Evolutionary conservation across 1,140 invertebrate species (phyloP).

Genomic region (Drosophila tsacasi): DNA sequence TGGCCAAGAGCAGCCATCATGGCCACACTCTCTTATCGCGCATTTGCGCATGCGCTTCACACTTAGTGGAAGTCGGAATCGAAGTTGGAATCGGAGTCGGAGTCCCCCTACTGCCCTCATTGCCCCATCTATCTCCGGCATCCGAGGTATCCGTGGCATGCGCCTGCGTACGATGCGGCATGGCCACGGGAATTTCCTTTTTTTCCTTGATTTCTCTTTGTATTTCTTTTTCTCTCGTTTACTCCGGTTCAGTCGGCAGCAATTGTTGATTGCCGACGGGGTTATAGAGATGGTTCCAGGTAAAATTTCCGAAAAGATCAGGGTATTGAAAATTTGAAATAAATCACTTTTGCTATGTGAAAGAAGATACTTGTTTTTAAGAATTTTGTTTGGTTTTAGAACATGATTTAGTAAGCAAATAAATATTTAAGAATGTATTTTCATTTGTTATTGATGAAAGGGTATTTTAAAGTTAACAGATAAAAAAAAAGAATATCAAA

Average conservation of each 20-base stretch:
- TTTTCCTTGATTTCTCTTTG: constrained; percentile 14
- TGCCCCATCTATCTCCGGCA: constrained; percentile 36
- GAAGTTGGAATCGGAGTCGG: not conserved
- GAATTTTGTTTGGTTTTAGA: too few species aligned
- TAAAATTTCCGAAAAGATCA: not conserved
- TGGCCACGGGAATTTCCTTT: constrained; percentile 68
- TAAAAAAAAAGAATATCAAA: not conserved
- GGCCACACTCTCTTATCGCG: constrained; percentile 58
- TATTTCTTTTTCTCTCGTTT: constrained; percentile 13
- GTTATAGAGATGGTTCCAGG: constrained; percentile 2
- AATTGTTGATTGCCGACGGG: constrained; percentile 8
- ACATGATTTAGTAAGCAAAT: not conserved
- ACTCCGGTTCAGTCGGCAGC: constrained; percentile 18
- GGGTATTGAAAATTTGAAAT: not conserved
- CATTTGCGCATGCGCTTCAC: constrained; percentile 78
- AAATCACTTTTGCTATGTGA: not conserved
- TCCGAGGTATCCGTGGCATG: constrained; percentile 72
- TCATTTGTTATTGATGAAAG: not conserved
- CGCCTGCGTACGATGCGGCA: constrained; percentile 67
- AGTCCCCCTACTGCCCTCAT: constrained; percentile 26
- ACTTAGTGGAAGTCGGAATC: constrained; percentile 35
- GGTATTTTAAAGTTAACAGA: not conserved
- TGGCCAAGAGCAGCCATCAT: constrained; percentile 28
- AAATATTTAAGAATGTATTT: not conserved
- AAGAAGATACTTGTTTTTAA: not conserved